Conservation (phyloP, 2,113 vertebrate species). For the Himantopus leucocephalus region DNA sequence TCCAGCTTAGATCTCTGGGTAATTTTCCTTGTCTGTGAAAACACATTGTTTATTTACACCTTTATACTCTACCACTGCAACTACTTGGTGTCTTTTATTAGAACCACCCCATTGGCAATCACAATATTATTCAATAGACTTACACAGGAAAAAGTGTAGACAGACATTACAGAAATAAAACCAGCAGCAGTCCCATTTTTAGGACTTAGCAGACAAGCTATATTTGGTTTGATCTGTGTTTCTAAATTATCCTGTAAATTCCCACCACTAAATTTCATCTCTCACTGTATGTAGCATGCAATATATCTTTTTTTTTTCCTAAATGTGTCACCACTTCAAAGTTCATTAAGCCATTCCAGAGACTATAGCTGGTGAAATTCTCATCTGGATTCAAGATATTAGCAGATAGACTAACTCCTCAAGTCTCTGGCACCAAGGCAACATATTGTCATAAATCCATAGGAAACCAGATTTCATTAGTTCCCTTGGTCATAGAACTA, state of each 20-base stretch:
- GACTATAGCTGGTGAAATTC: conserved; percentile 3
- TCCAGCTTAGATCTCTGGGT: not conserved
- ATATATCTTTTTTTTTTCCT: not conserved
- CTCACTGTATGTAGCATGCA: not conserved
- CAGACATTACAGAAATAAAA: not conserved
- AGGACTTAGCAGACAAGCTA: not conserved
- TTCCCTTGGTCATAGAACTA: conserved; percentile 25
- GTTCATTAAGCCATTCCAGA: conserved; percentile 22
- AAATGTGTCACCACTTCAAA: not conserved
- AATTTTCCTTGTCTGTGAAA: not conserved
- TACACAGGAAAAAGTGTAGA: not conserved
- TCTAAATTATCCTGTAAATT: conserved; percentile 7
- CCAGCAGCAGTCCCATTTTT: not conserved
- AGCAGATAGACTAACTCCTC: conserved; percentile 18
- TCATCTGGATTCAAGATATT: conserved; percentile 34
- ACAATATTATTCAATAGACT: not conserved
- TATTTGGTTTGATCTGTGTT: not conserved
- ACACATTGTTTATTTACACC: not conserved
- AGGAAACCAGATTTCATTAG: conserved; percentile 51
- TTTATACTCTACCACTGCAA: not conserved
- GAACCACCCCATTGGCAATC: not conserved
- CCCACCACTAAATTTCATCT: not conserved
- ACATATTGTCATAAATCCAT: conserved; percentile 2
- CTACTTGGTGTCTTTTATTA: not conserved
- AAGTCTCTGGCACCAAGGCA: conserved; percentile 37